These are phyloP conservation scores for Chunga burmeisteri DNA, from an alignment of 2,113 vertebrate species.

Conservation along the genomic window DNA sequence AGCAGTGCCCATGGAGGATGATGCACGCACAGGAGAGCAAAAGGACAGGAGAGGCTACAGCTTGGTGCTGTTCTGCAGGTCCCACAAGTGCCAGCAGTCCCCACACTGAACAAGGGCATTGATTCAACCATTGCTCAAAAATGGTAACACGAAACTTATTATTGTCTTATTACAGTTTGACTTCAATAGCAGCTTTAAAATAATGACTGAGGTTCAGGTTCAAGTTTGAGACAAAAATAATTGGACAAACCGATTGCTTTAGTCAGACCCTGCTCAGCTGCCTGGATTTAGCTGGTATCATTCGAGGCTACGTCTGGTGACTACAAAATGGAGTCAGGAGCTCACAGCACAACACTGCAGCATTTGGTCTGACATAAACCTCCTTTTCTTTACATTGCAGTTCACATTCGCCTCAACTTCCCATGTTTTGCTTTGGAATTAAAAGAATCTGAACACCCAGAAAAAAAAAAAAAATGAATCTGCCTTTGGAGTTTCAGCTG, in stretches of 20 bases:
- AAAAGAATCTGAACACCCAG: neutral
- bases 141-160: neutral
- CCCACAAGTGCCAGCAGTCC: neutral
- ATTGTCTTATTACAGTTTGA: neutral
- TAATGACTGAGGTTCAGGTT: neutral
- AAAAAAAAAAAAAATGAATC: neutral
- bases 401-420: neutral
- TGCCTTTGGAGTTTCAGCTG: neutral
- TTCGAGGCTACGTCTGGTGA: fast-evolving
- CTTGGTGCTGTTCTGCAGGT: neutral
- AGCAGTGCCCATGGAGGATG: neutral
- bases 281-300: neutral
- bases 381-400: neutral
- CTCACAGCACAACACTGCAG: neutral
- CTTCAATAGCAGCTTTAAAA: neutral
- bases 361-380: neutral
- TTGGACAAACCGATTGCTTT: neutral
- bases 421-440: neutral
- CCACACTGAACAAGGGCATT: neutral
- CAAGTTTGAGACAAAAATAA: neutral
- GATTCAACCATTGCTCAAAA: neutral
- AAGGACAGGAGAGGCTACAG: neutral
- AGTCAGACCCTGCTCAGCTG: neutral
- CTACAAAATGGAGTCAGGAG: neutral
- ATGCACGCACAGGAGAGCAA: fast-evolving